Conservation (phyloP, 2,113 vertebrate genomes). For the Carlito syrichta region DNA sequence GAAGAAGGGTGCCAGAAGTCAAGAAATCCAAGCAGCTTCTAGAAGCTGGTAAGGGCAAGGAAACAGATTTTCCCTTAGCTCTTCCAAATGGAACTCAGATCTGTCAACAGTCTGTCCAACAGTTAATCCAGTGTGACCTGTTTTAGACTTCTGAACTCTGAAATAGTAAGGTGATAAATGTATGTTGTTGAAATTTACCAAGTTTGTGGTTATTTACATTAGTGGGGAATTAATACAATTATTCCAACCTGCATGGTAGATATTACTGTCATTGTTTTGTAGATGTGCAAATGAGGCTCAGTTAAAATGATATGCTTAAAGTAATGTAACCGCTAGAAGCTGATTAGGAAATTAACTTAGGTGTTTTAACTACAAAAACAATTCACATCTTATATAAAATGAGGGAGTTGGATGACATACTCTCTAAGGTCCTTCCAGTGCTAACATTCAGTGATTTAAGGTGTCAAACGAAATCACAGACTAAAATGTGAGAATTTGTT, state of each 20-base stretch:
- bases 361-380: not conserved
- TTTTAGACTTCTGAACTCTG: not conserved
- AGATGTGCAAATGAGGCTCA: not conserved
- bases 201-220: not conserved
- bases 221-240: not conserved
- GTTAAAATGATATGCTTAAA: not conserved
- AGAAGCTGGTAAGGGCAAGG: not conserved
- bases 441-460: not conserved
- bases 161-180: not conserved
- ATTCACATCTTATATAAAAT: not conserved
- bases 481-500: not conserved
- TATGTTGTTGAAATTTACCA: not conserved
- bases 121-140: not conserved
- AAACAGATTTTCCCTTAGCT: not conserved
- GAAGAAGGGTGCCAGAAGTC: not conserved
- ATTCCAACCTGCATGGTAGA: not conserved
- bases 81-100: not conserved
- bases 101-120: not conserved
- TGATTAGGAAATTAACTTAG: not conserved
- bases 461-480: not conserved
- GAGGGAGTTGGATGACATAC: not conserved
- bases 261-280: not conserved
- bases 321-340: not conserved
- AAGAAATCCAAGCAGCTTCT: not conserved
- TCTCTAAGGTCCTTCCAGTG: not conserved